Evolutionary conservation across 2,888 invertebrate genomes (phyloP).

Genomic region (Agrochola circellaris): DNA sequence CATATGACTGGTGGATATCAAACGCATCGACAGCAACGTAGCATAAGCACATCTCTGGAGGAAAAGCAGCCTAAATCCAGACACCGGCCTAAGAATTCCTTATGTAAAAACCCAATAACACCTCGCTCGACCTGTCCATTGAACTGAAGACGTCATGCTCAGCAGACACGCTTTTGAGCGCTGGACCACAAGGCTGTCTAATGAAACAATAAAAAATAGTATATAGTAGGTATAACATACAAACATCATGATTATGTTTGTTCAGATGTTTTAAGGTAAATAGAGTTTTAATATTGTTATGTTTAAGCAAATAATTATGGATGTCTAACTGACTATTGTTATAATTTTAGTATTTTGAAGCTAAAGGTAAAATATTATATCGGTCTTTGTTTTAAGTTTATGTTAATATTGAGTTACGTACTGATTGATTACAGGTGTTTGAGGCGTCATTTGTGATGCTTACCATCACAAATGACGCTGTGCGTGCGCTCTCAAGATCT

Average conservation of each 20-base stretch:
- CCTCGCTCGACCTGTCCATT: neutral
- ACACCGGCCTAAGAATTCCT: too few relatives aligned
- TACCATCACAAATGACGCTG: too few relatives aligned
- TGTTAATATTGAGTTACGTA: constrained; percentile 1
- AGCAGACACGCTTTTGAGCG: too few relatives aligned
- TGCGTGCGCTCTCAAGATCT: too few relatives aligned
- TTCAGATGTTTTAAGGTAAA: constrained; percentile 39
- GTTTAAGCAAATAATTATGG: constrained; percentile 17
- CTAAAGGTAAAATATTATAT: constrained; percentile 7
- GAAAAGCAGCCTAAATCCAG: too few relatives aligned
- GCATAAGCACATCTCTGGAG: too few relatives aligned
- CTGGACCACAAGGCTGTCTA: neutral
- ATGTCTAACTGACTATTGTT: constrained; percentile 30
- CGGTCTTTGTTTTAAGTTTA: neutral
- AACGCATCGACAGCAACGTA: too few relatives aligned
- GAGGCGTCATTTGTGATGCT: too few relatives aligned
- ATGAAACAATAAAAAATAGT: constrained; percentile 21
- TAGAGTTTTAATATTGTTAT: constrained; percentile 10
- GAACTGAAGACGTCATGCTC: neutral
- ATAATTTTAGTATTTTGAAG: constrained; percentile 26
- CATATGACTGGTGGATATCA: too few relatives aligned
- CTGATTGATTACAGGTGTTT: neutral
- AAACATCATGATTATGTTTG: constrained; percentile 6
- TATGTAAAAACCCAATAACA: too few relatives aligned
- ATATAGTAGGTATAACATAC: neutral